phyloP scores from a whole-genome alignment of 2,113 vertebrate species.

The Daboia siamensis region DNA sequence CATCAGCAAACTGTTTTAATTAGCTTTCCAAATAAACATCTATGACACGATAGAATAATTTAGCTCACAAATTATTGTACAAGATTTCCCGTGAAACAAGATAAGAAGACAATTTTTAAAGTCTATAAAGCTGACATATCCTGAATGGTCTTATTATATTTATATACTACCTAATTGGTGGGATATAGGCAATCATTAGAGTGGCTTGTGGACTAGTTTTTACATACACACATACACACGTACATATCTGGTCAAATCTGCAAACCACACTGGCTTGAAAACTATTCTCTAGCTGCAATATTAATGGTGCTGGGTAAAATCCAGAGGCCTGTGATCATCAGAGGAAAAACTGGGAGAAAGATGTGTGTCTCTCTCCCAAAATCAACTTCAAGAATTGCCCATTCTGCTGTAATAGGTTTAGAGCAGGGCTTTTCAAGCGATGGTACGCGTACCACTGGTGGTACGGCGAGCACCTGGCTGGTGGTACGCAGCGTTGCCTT shows the following conservation, averaged over 20 bases:
- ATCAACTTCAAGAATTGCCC: not conserved
- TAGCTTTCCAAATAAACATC: slow-evolving; percentile 55
- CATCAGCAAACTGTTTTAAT: slow-evolving; percentile 65
- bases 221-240: not conserved
- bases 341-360: not conserved
- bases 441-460: no score
- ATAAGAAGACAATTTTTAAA: slow-evolving; percentile 37
- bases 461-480: no score
- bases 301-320: not conserved
- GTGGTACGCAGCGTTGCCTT: no score
- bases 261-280: not conserved
- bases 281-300: not conserved
- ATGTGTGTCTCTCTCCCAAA: not conserved
- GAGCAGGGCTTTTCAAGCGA: not conserved
- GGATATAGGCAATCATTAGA: not conserved
- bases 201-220: not conserved
- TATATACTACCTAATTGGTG: not conserved
- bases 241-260: not conserved
- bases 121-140: not conserved
- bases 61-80: slow-evolving; percentile 32
- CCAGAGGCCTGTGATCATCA: not conserved
- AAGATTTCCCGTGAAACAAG: slow-evolving; percentile 15
- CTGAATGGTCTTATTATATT: not conserved
- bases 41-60: slow-evolving; percentile 52
- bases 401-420: not conserved